Evolutionary conservation across 2,797 vertebrate genomes (phyloP), one percentile per base, ranked within the genome.

Genomic region (Mormyrops boulengeri): DNA sequence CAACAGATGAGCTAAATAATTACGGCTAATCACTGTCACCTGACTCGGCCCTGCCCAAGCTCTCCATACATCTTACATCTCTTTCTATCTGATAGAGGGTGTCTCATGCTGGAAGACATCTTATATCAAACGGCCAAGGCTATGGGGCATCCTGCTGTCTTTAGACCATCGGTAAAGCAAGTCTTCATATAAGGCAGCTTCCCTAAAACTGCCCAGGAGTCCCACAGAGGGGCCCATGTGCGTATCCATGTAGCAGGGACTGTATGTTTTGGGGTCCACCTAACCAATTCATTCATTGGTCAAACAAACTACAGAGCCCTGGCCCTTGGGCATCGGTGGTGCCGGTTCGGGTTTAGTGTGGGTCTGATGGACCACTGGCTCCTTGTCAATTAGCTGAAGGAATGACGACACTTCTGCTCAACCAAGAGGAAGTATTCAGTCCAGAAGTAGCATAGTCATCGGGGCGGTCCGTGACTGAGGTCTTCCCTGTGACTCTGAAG

Each of bases 341-440:
- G n/a, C 12, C 34, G 66, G 66, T 69, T 12, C 1, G 6, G 73
- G 11, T 55, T 52, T 22, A 52, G 90, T 66, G 91, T 14, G 73
- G 14, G 50, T 55, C 44, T 87, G 88, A 85, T 90, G 89, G 89
- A 93, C 91, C 92, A 92, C 90, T 88, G 89, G 91, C 55, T 90
- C 88, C 91, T 95, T 96, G 94, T 96, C 84, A 92, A 88, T 89
- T 92, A 91, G 91, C 92, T 60, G 22, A 88, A 57, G n/a, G 87
- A 91, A 92, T 93, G 92, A 89, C 92, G 90, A 91, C 94, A 92
- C 95, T 95, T 96, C 95, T 94, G 93, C 93, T 94, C 95, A 96
- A 95, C 89, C 90, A 90, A 94, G 90, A 89, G 92, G 91, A 69
- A 69, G 91, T 38, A 12, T 47, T 47, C 17, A 57, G 52, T 12